Conservation (phyloP, 2,113 vertebrate genomes). For the Saiga tatarica region DNA sequence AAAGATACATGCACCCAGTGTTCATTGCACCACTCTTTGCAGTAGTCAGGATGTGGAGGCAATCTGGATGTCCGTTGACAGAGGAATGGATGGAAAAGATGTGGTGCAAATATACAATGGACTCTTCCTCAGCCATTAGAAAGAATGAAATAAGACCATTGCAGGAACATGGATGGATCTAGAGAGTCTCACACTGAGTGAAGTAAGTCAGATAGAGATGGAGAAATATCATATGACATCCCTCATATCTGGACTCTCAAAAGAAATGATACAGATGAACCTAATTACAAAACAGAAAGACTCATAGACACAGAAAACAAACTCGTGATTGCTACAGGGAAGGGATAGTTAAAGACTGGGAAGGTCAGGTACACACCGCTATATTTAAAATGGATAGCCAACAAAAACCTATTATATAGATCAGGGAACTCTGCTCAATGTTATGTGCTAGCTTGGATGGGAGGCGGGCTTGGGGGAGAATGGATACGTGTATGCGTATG, state of each 20-base stretch:
- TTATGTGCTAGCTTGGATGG: not conserved
- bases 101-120: not conserved
- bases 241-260: not conserved
- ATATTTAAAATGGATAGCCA: not conserved
- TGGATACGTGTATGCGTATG: not conserved
- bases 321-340: not conserved
- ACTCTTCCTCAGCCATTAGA: not conserved
- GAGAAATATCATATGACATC: not conserved
- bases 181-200: not conserved
- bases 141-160: not conserved
- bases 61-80: not conserved
- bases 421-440: not conserved
- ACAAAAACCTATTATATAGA: not conserved
- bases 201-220: accelerated
- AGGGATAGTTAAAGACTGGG: not conserved
- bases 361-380: not conserved
- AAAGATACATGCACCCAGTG: not conserved
- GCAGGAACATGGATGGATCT: not conserved
- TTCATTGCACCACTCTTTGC: not conserved
- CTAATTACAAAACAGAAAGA: not conserved
- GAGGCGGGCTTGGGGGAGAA: not conserved
- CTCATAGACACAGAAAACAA: not conserved
- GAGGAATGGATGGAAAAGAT: not conserved
- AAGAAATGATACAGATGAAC: not conserved
- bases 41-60: not conserved